phyloP scores from a whole-genome alignment of 2,797 vertebrate species.

The Amazona ochrocephala region DNA sequence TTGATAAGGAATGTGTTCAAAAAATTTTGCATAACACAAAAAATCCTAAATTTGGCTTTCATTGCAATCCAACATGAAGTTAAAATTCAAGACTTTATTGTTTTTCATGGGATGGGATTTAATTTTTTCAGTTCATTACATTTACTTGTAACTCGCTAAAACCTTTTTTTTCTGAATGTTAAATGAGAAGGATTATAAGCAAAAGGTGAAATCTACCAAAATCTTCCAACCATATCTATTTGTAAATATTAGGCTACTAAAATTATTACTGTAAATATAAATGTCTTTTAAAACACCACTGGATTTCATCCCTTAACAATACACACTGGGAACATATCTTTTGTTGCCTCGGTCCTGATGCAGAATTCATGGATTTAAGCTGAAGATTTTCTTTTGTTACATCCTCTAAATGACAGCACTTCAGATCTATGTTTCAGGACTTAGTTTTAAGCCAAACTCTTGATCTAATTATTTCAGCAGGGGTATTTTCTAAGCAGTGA shows the following conservation, averaged over 20 bases:
- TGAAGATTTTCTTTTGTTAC: neutral
- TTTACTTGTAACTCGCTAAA: neutral
- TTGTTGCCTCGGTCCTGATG: neutral
- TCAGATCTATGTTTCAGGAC: neutral
- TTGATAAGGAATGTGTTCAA: neutral
- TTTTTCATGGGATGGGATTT: neutral
- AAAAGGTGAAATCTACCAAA: neutral
- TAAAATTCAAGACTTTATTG: neutral
- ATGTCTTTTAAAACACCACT: neutral
- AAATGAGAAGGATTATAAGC: neutral
- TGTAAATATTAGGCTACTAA: neutral
- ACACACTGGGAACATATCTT: neutral
- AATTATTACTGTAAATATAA: neutral
- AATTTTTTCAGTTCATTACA: neutral
- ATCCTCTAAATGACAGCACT: neutral
- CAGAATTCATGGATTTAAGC: neutral
- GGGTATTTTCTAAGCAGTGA: neutral
- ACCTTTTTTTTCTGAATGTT: neutral
- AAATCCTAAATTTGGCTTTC: neutral
- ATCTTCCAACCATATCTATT: accelerated
- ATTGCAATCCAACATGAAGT: neutral
- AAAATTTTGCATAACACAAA: neutral
- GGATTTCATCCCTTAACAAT: neutral
- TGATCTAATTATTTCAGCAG: neutral
- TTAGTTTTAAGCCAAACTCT: neutral